Conservation (phyloP, 1,140 invertebrate genomes). For the Polyergus mexicanus region DNA sequence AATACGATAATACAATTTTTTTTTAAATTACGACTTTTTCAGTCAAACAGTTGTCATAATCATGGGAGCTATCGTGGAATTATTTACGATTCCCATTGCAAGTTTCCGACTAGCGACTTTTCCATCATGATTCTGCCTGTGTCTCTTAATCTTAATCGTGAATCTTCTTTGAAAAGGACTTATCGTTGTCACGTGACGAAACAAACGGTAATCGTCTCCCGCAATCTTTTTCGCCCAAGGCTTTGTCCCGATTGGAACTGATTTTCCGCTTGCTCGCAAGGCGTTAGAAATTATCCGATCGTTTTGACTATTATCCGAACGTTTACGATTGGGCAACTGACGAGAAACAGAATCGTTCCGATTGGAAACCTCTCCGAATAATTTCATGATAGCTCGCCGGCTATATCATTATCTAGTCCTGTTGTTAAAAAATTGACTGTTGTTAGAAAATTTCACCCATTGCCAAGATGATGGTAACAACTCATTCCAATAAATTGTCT, state of each 20-base stretch:
- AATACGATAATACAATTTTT: not conserved
- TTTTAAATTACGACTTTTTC: not conserved
- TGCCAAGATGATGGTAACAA: constrained; percentile 54
- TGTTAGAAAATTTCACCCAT: not conserved
- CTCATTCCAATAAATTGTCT: constrained; percentile 76
- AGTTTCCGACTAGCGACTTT: not conserved
- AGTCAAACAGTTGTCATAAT: not conserved
- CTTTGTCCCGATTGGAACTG: constrained; percentile 1
- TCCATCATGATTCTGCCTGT: not conserved
- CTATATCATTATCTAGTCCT: constrained; percentile 17
- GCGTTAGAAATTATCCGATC: not conserved
- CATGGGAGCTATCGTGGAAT: not conserved
- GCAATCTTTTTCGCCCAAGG: not conserved
- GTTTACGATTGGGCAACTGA: not conserved
- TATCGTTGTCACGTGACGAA: not conserved
- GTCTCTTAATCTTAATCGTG: not conserved
- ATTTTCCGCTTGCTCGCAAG: not conserved
- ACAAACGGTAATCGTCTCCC: not conserved
- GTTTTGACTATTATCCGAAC: not conserved
- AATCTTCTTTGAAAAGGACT: not conserved
- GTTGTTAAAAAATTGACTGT: not conserved
- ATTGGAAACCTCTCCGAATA: not conserved
- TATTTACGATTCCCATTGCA: not conserved
- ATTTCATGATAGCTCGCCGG: not conserved
- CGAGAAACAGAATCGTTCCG: not conserved